Base-by-base conservation (phyloP, 2,113 vertebrate species). In the Silurus asotus region DNA sequence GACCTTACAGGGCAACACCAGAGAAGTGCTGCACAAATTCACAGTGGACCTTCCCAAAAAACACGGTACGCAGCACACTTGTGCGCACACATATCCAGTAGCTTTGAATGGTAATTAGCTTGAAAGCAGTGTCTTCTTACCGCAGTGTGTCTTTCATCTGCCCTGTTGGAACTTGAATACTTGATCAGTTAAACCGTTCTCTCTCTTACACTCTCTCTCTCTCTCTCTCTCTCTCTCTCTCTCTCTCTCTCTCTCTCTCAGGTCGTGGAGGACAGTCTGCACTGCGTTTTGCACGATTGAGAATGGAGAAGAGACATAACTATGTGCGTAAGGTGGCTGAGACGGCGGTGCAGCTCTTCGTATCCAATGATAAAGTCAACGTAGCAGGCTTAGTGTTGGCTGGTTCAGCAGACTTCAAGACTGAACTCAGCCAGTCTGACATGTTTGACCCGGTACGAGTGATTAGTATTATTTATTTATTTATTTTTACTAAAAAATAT, bases 11-110 rank as follows among this genome's bases (percentile, higher is more conserved):
- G 98, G 98, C 92, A 99, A 99, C 94, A 99, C 98, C 78, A 95
- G 98, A 92, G 98, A 99, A 95, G 98, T 99, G 90, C 94, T 99
- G 91, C 98, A 99, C 95, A 99, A 99, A 93, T 99, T 99, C 96
- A 99, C 98, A 90, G 98, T 99, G 96, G 98, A 99, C 94, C 96
- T 99, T 91, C 98, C 98, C 95, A 99, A 99, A 94, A 99, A 99
- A 93, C 98, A 99, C 45, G 98, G 98, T 99, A 96, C 64, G 82
- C 74, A 37, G 20, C 77, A 17, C 8, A 45, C 7, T 19, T 28
- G 0, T 14, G 11, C 17, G 51, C 84, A 62, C 56, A 3, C 70
- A 82, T 58, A 4, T 77, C 51, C 11, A 13, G 61, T 61, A n/a
- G 55, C 20, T 59, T 58, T 74, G 55, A 78, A 65, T 61, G 1